Evolutionary conservation across 2,113 vertebrate species (phyloP), one percentile per base, ranked within the genome.

Genomic region (Formicarius rufipectus): DNA sequence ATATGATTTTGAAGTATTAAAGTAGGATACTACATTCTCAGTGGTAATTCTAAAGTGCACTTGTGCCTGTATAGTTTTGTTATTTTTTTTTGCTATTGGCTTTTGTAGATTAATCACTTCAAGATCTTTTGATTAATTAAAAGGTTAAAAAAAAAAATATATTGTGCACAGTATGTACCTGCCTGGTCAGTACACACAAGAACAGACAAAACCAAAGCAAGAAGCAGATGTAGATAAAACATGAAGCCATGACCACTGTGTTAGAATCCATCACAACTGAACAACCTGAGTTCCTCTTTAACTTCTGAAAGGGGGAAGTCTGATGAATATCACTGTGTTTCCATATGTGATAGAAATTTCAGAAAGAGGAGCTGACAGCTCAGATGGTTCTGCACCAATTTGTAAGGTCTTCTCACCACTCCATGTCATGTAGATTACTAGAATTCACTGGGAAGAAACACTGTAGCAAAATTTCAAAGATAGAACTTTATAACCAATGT

Each of bases 151-250:
- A 17, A 10, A 66, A 67, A 31, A 50, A 60, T 53, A 21, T 49
- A 6, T 21, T 5, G 0, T 55, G 1, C n/a, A 21, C 1, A 2
- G 8, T 1, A 0, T 53, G 31, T 14, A 50, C 55, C 47, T 87
- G 28, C 42, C 52, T 4, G 0, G 16, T 66, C 2, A 1, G 19
- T 66, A 64, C 37, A 27, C 5, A 5, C 2, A 25, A 3, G 21
- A 88, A 45, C 16, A 86, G 56, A 35, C 5, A 72, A 86, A 78
- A n/a, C 6, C 28, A 37, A 69, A 77, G 14, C 22, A 35, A 22
- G 8, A 62, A 69, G 4, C 8, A 59, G 4, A 15, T 23, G 21
- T 7, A 84, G 37, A 16, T 31, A 50, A 53, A 78, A 55, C 4
- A 14, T 7, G 6, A 47, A 89, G 5, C 11, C 7, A 13, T 27